Conservation (phyloP, 2,113 vertebrate species). For the Oncorhynchus clarkii region DNA sequence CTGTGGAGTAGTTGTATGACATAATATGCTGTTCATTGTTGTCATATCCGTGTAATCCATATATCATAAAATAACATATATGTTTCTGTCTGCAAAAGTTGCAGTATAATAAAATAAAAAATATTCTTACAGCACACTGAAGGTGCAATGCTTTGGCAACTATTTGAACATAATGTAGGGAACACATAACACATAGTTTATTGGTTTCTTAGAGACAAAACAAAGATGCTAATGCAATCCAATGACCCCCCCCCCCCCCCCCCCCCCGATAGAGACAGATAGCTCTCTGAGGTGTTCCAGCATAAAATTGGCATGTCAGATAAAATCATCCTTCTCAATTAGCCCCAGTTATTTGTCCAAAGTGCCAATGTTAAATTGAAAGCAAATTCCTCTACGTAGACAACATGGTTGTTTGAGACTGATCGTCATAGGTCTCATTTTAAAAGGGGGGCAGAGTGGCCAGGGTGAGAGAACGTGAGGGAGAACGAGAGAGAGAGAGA, state of each 20-base stretch:
- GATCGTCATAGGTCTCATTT: slow-evolving; percentile 2
- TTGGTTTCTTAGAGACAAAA: background rate
- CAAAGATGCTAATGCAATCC: background rate
- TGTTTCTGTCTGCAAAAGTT: no score
- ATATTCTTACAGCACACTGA: no score
- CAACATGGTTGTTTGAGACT: slow-evolving; percentile 29
- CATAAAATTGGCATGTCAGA: slow-evolving; percentile 44
- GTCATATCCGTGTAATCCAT: no score
- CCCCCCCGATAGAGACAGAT: slow-evolving; percentile 35
- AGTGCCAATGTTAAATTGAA: slow-evolving; percentile 46
- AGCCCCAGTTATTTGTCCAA: slow-evolving; percentile 39
- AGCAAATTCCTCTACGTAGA: slow-evolving; percentile 41
- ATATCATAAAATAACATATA: no score
- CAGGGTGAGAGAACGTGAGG: background rate
- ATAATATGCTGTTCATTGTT: no score
- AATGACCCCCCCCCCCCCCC: background rate
- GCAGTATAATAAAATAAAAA: no score
- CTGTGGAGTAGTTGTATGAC: no score
- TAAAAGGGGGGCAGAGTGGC: background rate
- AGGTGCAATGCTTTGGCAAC: no score
- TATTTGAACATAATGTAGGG: no score
- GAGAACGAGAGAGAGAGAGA: background rate
- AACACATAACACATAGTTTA: background rate
- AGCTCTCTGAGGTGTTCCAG: slow-evolving; percentile 38
- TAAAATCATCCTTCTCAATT: slow-evolving; percentile 56